These are phyloP conservation scores for Nyctereutes procyonoides DNA, from an alignment of 2,113 vertebrate species.

Conservation along the genomic window DNA sequence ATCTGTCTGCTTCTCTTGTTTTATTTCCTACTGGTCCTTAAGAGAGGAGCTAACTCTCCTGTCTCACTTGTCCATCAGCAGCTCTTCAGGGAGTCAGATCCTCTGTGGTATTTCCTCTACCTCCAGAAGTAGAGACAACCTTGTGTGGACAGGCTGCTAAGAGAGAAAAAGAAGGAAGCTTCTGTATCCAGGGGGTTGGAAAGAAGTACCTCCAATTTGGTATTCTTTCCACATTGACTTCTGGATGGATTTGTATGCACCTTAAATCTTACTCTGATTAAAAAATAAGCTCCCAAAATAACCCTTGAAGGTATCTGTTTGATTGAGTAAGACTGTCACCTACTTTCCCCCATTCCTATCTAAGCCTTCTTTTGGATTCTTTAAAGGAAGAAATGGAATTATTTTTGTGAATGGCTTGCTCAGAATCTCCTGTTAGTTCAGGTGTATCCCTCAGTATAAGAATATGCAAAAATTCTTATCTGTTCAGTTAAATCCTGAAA, in stretches of 20 bases:
- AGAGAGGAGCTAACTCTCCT: neutral
- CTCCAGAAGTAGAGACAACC: neutral
- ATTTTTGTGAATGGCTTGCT: conserved; percentile 16
- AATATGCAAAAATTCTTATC: neutral
- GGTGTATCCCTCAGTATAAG: neutral
- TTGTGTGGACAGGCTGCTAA: neutral
- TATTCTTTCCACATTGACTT: neutral
- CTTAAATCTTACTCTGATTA: neutral
- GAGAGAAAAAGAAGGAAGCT: neutral
- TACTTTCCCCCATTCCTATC: neutral
- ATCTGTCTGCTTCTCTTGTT: neutral
- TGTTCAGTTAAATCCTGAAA: neutral
- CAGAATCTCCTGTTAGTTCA: neutral
- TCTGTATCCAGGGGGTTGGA: neutral
- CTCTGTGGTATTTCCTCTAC: neutral
- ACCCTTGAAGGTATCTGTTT: neutral
- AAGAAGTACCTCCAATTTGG: neutral
- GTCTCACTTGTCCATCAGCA: neutral
- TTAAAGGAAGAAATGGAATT: neutral
- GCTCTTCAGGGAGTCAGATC: neutral
- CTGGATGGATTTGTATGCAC: neutral
- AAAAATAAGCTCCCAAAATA: neutral
- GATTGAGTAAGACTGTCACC: neutral
- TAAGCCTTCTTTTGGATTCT: neutral
- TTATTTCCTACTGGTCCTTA: neutral